phyloP scores from a whole-genome alignment of 2,113 vertebrate species.

The Gulo gulo region DNA sequence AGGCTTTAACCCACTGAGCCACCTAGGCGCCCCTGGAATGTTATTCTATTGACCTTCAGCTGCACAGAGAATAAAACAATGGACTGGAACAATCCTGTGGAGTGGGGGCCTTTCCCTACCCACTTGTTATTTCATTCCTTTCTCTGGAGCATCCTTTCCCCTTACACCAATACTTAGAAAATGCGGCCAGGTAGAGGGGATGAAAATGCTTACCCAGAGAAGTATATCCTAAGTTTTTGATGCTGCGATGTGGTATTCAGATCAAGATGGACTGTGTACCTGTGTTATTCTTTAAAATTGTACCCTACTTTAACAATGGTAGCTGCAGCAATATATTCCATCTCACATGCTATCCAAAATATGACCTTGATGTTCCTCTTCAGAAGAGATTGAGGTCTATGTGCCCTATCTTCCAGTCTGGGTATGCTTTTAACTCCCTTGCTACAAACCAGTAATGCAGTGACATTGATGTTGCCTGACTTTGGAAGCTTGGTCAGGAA shows the following conservation, averaged over 20 bases:
- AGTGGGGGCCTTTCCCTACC: neutral
- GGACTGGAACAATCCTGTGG: neutral
- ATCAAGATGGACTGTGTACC: neutral
- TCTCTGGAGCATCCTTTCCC: neutral
- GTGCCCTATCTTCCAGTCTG: neutral
- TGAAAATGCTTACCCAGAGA: neutral
- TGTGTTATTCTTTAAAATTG: neutral
- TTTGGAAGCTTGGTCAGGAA: neutral
- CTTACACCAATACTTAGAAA: neutral
- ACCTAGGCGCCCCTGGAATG: neutral
- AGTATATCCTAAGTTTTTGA: neutral
- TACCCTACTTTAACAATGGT: neutral
- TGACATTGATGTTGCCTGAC: neutral
- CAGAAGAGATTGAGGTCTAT: neutral
- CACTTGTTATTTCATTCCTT: neutral
- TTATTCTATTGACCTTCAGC: neutral
- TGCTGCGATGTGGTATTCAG: neutral
- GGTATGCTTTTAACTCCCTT: neutral
- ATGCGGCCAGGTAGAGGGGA: neutral
- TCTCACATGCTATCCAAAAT: neutral
- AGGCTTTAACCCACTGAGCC: too few relatives aligned
- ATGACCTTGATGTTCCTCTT: neutral
- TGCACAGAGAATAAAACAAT: neutral
- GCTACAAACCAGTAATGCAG: neutral
- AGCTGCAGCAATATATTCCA: neutral